Evolutionary conservation across 2,888 invertebrate species (phyloP).

Genomic region (Amiota mariae): DNA sequence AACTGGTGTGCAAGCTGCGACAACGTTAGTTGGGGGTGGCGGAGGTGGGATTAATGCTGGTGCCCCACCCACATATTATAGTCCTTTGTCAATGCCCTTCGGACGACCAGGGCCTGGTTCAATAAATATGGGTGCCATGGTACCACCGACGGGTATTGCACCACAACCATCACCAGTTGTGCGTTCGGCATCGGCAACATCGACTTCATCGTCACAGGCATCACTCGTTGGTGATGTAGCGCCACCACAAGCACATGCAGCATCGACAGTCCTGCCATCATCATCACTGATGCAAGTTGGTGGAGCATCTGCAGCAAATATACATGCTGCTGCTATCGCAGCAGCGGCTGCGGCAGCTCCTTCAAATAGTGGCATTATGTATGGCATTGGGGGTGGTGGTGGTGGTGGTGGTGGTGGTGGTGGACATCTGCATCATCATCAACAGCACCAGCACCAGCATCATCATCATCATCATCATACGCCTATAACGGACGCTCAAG

Average conservation of each 20-base stretch:
- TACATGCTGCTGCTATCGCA: slow-evolving; percentile 46
- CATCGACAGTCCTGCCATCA: slow-evolving; percentile 61
- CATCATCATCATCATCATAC: slow-evolving; percentile 61
- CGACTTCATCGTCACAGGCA: slow-evolving; percentile 71
- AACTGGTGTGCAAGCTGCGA: slow-evolving; percentile 44
- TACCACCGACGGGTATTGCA: slow-evolving; percentile 60
- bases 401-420: slow-evolving; percentile 47
- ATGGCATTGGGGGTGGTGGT: slow-evolving; percentile 61
- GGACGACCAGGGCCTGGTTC: slow-evolving; percentile 57
- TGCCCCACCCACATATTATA: slow-evolving; percentile 69
- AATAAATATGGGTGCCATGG: slow-evolving; percentile 46
- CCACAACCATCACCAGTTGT: slow-evolving; percentile 73
- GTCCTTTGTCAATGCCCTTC: slow-evolving; percentile 62
- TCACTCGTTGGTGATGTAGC: slow-evolving; percentile 67
- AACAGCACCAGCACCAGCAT: slow-evolving; percentile 43
- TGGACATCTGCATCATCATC: slow-evolving; percentile 39
- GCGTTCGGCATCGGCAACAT: slow-evolving; percentile 75
- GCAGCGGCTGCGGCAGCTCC: slow-evolving; percentile 55
- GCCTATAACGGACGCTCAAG: slow-evolving; percentile 80
- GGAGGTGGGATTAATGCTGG: slow-evolving; percentile 40
- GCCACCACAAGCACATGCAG: slow-evolving; percentile 71
- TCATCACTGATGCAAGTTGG: slow-evolving; percentile 53
- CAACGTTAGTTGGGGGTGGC: slow-evolving; percentile 44
- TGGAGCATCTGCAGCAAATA: slow-evolving; percentile 38
- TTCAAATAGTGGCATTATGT: slow-evolving; percentile 74